Percentiles rank a stretch among this genome's conserved stretches.
These are phyloP conservation scores for Gobio occitaniae DNA, from an alignment of 2,797 vertebrate species.

Conservation along the genomic window DNA sequence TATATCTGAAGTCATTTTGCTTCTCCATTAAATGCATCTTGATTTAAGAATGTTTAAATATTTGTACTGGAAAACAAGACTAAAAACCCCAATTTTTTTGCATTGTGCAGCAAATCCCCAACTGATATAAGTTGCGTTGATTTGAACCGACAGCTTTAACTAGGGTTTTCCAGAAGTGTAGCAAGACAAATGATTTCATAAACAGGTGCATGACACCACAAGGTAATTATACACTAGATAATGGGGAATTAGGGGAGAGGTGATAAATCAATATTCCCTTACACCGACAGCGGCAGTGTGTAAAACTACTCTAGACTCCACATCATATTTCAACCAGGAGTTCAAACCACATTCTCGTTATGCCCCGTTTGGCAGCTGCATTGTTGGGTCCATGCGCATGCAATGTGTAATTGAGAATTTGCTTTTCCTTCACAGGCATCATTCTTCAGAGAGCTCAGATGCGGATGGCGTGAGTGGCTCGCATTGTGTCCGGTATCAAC, in stretches of 20 bases:
- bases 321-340: conserved; percentile 35
- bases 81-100: neutral
- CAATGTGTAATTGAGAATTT: conserved; percentile 38
- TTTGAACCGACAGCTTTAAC: neutral
- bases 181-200: conserved; percentile 29
- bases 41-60: neutral
- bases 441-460: conserved; percentile 5
- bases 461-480: neutral
- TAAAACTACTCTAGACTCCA: conserved; percentile 18
- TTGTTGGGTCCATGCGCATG: conserved; percentile 31
- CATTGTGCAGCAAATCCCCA: neutral
- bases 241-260: conserved; percentile 16
- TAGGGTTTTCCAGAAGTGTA: conserved; percentile 3
- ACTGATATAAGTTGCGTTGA: neutral
- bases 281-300: conserved; percentile 11
- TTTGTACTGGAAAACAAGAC: conserved; percentile 6
- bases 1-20: neutral
- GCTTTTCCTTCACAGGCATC: conserved; percentile 20
- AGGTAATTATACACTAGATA: conserved; percentile 22
- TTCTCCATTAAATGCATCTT: neutral
- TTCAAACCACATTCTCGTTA: conserved; percentile 27
- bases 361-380: conserved; percentile 22
- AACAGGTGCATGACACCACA: conserved; percentile 39
- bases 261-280: conserved; percentile 32
- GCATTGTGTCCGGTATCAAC: conserved; percentile 25